These are phyloP conservation scores for Nudaria mundana DNA, from an alignment of 2,888 invertebrate species.

Conservation along the genomic window DNA sequence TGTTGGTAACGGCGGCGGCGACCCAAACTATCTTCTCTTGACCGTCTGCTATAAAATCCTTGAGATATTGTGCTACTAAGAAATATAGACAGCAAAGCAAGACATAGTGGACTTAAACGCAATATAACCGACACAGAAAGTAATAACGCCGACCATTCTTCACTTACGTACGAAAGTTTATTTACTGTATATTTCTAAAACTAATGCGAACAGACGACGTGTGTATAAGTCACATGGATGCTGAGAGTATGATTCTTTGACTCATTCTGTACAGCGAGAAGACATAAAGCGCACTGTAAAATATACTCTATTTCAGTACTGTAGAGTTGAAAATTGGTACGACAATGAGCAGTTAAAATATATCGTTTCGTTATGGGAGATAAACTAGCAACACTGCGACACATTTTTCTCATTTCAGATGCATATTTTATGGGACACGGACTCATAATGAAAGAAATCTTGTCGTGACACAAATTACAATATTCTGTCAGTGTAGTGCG, in stretches of 20 bases:
- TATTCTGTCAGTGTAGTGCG: conserved; percentile 45
- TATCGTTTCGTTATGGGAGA: conserved; percentile 18
- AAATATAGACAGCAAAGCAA: too few relatives aligned
- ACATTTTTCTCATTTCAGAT: conserved; percentile 78
- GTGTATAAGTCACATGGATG: conserved; percentile 58
- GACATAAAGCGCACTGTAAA: conserved; percentile 12
- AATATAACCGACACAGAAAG: conserved; percentile 18
- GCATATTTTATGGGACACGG: conserved; percentile 76
- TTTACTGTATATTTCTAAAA: conserved; percentile 66
- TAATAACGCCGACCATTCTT: conserved; percentile 29
- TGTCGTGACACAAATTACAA: conserved; percentile 65
- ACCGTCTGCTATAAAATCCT: neutral
- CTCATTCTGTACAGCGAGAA: conserved; percentile 20
- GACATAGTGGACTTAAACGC: neutral
- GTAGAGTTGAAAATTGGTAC: conserved; percentile 27
- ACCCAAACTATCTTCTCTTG: too few relatives aligned
- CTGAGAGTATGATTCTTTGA: conserved; percentile 69
- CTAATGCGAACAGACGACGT: conserved; percentile 69
- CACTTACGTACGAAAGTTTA: conserved; percentile 37
- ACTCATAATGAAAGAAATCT: conserved; percentile 72
- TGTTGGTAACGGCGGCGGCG: too few relatives aligned
- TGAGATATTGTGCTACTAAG: neutral
- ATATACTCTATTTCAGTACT: conserved; percentile 21
- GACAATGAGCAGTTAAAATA: conserved; percentile 4
- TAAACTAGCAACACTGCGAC: conserved; percentile 59